Evolutionary conservation across 2,113 vertebrate species (phyloP).

Genomic region (Apodemus speciosus): DNA sequence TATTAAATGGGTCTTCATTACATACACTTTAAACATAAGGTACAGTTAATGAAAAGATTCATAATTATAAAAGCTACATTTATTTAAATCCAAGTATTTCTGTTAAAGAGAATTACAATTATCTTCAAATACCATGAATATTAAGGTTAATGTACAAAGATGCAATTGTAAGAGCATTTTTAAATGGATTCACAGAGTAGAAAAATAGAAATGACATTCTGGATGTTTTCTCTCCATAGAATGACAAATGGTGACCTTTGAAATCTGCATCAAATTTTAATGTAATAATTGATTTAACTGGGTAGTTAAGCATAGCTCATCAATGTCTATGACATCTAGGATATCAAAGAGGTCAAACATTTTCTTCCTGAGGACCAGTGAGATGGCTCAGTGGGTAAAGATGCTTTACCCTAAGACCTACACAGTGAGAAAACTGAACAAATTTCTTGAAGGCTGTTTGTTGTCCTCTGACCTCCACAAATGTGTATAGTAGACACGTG

Average conservation of each 20-base stretch:
- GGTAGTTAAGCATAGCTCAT: neutral
- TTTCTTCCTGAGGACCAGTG: slow-evolving; percentile 25
- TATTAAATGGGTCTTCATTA: neutral
- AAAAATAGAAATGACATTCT: neutral
- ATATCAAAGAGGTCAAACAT: slow-evolving; percentile 44
- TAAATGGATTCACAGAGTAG: neutral
- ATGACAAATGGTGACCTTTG: neutral
- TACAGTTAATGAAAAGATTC: neutral
- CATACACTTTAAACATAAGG: slow-evolving; percentile 8
- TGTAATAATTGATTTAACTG: slow-evolving; percentile 48
- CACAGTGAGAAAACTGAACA: no score
- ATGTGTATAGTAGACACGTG: neutral
- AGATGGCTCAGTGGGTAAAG: neutral
- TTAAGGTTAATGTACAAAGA: neutral
- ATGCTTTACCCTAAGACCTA: neutral
- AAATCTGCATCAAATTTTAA: slow-evolving; percentile 30
- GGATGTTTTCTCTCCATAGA: slow-evolving; percentile 26
- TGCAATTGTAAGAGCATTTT: neutral
- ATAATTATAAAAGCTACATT: neutral
- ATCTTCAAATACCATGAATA: neutral
- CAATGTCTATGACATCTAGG: neutral
- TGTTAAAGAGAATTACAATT: neutral
- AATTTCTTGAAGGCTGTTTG: neutral
- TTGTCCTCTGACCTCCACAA: neutral
- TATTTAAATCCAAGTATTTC: neutral